Conservation (phyloP, 2,113 vertebrate genomes). For the Caranx melampygus region DNA sequence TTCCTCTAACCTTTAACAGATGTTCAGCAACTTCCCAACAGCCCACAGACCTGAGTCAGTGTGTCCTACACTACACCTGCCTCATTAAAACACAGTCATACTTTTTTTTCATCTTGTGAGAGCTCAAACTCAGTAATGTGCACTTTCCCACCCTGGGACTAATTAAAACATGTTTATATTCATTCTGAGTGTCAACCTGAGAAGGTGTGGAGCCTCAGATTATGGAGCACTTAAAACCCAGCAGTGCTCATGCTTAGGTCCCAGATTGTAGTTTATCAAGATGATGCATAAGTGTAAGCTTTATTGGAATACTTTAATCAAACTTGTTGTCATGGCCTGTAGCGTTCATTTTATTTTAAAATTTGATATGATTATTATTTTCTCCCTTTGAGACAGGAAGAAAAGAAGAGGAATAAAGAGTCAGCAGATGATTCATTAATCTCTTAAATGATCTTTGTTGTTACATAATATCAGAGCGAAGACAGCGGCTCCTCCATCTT, state of each 20-base stretch:
- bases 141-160: conserved; percentile 23
- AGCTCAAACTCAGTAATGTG: conserved; percentile 18
- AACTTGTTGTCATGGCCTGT: not conserved
- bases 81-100: conserved; percentile 42
- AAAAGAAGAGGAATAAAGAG: not conserved
- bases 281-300: not conserved
- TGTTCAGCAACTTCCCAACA: conserved; percentile 44
- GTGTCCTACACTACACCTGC: conserved; percentile 26
- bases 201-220: not conserved
- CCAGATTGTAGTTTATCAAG: not conserved
- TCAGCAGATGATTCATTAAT: conserved; percentile 20
- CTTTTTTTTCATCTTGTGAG: not conserved
- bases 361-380: not conserved
- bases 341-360: not conserved
- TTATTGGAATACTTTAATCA: not conserved
- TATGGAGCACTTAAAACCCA: conserved; percentile 14
- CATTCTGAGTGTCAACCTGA: not conserved
- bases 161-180: conserved; percentile 34
- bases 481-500: not conserved
- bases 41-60: conserved; percentile 24
- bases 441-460: conserved; percentile 22
- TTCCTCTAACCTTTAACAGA: conserved; percentile 52
- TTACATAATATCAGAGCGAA: conserved; percentile 31
- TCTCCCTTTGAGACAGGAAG: not conserved
- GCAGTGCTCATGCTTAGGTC: not conserved